Evolutionary conservation across 2,888 invertebrate genomes (phyloP).

Genomic region (Nomada lathburiana): DNA sequence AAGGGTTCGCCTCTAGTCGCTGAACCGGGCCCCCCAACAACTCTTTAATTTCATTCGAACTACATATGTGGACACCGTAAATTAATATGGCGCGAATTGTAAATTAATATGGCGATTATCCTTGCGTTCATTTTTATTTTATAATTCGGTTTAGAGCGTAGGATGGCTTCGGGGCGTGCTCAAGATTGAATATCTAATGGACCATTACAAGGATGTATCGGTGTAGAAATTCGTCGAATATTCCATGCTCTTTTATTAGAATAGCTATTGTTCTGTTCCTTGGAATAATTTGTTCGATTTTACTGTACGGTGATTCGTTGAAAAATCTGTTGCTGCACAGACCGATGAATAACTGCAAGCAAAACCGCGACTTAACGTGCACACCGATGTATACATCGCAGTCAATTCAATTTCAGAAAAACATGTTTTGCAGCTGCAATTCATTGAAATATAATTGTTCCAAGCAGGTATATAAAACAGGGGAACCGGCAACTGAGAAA

Average conservation of each 20-base stretch:
- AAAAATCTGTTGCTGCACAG: background rate
- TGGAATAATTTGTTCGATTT: slow-evolving; percentile 3
- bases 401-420: too few species aligned
- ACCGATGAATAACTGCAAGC: background rate
- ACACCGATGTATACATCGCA: too few species aligned
- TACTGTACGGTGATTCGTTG: background rate
- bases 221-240: slow-evolving; percentile 16
- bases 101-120: too few species aligned
- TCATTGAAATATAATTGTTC: too few species aligned
- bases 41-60: background rate
- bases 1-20: background rate
- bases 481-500: too few species aligned
- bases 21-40: background rate
- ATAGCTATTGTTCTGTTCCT: slow-evolving; percentile 8
- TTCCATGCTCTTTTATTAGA: slow-evolving; percentile 5
- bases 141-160: background rate
- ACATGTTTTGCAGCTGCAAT: too few species aligned
- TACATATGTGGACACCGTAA: too few species aligned
- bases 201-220: background rate
- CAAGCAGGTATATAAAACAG: too few species aligned
- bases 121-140: too few species aligned
- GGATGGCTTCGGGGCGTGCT: background rate
- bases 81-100: too few species aligned
- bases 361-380: background rate
- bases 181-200: slow-evolving; percentile 11